These are phyloP conservation scores for Mythimna lalbum DNA, from an alignment of 2,888 invertebrate species.

Conservation along the genomic window DNA sequence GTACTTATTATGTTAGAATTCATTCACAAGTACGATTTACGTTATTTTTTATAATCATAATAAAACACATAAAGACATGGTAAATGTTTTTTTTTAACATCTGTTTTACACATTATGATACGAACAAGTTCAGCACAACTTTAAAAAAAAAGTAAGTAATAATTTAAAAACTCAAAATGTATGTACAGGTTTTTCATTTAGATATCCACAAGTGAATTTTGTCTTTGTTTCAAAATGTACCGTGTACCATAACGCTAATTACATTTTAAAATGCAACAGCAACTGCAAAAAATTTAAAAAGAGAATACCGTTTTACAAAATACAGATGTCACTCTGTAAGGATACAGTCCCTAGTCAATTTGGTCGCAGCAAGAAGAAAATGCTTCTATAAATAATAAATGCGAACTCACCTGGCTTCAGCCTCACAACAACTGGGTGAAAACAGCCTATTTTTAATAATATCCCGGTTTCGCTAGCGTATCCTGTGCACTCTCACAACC, in stretches of 20 bases:
- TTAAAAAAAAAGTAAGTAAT: background rate
- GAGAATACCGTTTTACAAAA: slow-evolving; percentile 22
- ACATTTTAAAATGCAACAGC: background rate
- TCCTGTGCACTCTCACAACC: slow-evolving; percentile 74
- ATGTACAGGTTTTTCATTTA: background rate
- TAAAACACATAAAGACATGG: no score
- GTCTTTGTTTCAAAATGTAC: background rate
- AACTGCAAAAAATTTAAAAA: slow-evolving; percentile 2
- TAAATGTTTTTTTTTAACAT: no score
- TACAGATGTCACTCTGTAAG: slow-evolving; percentile 29
- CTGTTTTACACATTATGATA: no score
- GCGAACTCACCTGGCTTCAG: slow-evolving; percentile 70
- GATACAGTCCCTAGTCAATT: slow-evolving; percentile 49
- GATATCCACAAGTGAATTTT: background rate
- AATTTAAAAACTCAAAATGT: background rate
- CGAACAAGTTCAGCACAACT: no score
- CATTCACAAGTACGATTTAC: background rate
- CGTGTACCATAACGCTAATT: background rate
- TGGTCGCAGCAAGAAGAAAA: slow-evolving; percentile 58
- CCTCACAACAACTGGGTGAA: slow-evolving; percentile 69
- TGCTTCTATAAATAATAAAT: slow-evolving; percentile 70
- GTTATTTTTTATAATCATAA: background rate
- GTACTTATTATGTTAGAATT: no score
- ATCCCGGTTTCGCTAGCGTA: slow-evolving; percentile 68
- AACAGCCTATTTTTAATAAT: slow-evolving; percentile 73